Percentiles rank a stretch among this genome's conserved stretches.
Conservation (phyloP, 2,888 invertebrate genomes). For the Andrena dorsata region DNA sequence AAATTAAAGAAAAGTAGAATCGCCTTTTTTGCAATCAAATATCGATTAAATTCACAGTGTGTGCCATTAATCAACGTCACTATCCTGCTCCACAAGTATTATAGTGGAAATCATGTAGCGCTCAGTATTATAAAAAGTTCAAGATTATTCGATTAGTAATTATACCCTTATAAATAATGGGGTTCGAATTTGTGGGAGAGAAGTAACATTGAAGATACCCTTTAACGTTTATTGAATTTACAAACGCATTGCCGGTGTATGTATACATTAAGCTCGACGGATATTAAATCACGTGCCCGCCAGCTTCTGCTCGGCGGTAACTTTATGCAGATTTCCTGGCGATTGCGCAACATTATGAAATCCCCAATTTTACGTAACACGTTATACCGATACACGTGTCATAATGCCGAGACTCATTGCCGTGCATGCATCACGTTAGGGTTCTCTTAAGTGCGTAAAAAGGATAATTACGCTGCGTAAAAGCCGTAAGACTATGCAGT, state of each 20-base stretch:
- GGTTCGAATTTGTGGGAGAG: too few species aligned
- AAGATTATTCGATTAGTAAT: too few species aligned
- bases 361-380: constrained; percentile 63
- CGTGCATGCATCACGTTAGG: constrained; percentile 24
- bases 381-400: constrained; percentile 39
- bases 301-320: constrained; percentile 7
- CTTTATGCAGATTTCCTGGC: constrained; percentile 42
- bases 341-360: constrained; percentile 62
- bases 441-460: constrained; percentile 55
- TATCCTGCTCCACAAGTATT: too few species aligned
- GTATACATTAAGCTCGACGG: neutral
- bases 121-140: too few species aligned
- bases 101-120: too few species aligned
- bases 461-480: constrained; percentile 68
- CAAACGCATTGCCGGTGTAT: neutral
- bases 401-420: constrained; percentile 45
- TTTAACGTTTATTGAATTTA: neutral
- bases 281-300: neutral
- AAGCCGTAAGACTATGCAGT: constrained; percentile 53
- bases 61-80: too few species aligned
- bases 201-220: neutral
- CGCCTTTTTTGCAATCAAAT: too few species aligned
- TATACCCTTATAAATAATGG: too few species aligned
- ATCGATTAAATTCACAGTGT: too few species aligned
- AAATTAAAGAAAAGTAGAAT: too few species aligned